A percentile compares a stretch with the other conserved stretches of the same genome.
Evolutionary conservation across 1,140 invertebrate genomes (phyloP).

Genomic region (Holcopasites calliopsidis): DNA sequence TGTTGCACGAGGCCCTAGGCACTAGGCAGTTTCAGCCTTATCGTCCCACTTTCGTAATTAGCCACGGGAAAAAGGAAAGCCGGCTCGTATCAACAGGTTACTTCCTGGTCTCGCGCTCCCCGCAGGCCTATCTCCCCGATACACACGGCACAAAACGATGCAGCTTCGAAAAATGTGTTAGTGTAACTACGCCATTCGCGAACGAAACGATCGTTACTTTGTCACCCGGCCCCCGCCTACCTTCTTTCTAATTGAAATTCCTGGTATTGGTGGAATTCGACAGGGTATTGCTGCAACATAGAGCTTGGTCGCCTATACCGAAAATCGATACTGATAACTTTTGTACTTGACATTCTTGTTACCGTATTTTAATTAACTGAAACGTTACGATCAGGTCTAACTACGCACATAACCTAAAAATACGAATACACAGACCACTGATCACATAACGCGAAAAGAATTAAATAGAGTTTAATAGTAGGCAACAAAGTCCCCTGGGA

Average conservation of each 20-base stretch:
- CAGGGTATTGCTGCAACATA: neutral
- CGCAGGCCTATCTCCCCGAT: conserved; percentile 19
- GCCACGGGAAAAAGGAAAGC: conserved; percentile 46
- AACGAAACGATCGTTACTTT: no score
- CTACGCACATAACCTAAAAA: no score
- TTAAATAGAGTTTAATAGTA: no score
- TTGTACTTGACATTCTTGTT: no score
- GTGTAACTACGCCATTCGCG: no score
- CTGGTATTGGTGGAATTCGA: conserved; percentile 38
- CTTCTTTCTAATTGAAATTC: conserved; percentile 44
- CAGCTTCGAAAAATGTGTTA: conserved; percentile 8
- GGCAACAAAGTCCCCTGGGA: neutral
- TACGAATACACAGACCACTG: no score
- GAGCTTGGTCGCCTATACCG: no score
- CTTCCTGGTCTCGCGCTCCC: conserved; percentile 15
- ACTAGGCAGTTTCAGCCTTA: conserved; percentile 51
- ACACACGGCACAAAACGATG: conserved; percentile 26
- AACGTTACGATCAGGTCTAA: no score
- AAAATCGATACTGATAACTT: neutral
- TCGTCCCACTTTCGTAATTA: conserved; percentile 69
- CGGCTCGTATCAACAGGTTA: conserved; percentile 56
- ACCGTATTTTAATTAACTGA: no score
- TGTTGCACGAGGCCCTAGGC: conserved; percentile 9
- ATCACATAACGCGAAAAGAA: no score
- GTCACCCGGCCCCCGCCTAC: no score